Conservation (phyloP, 2,797 vertebrate species). For the Amblyraja radiata region DNA sequence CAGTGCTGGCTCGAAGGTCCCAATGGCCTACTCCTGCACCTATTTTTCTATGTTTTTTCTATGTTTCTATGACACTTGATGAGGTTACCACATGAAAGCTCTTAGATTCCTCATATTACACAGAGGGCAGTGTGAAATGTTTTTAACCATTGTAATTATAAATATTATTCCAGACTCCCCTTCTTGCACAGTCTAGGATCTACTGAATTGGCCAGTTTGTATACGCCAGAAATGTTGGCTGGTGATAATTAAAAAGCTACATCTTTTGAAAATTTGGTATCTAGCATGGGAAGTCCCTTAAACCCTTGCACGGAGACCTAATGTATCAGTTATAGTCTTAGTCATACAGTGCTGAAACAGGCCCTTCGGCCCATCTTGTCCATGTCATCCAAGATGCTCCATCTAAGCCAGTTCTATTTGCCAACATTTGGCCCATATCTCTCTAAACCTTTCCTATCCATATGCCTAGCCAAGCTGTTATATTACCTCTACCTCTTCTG, state of each 20-base stretch:
- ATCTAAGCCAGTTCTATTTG: no score
- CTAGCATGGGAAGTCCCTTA: not conserved
- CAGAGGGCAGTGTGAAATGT: not conserved
- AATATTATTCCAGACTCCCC: not conserved
- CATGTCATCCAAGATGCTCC: no score
- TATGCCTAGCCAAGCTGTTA: no score
- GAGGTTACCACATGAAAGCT: not conserved
- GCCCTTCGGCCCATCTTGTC: no score
- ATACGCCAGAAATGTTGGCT: not conserved
- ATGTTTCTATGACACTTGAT: not conserved
- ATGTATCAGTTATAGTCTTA: not conserved
- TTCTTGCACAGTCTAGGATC: not conserved
- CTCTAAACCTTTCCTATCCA: no score
- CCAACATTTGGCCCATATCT: no score
- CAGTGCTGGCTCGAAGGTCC: no score
- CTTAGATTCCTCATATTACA: not conserved
- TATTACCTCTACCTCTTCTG: no score
- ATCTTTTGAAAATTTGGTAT: not conserved
- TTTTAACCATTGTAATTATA: not conserved
- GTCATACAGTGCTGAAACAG: no score
- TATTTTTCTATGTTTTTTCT: no score
- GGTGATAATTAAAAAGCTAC: not conserved
- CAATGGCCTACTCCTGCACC: no score
- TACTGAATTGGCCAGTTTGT: slow-evolving; percentile 7
- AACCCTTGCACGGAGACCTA: not conserved